Evolutionary conservation across 1,140 invertebrate species (phyloP).

Genomic region (Drepana arcuata): DNA sequence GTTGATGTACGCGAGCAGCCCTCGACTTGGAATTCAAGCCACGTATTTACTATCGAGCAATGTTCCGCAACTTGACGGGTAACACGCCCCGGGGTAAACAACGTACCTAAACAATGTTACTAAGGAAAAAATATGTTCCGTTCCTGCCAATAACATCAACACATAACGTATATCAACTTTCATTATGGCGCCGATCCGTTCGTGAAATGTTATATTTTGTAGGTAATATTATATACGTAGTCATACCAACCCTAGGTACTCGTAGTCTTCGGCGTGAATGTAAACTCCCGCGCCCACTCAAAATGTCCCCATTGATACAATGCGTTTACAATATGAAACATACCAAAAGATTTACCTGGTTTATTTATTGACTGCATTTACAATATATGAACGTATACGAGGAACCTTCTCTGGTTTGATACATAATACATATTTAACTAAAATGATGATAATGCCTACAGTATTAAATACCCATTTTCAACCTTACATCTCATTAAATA

Average conservation of each 20-base stretch:
- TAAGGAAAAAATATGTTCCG: not conserved
- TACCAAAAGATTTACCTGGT: not conserved
- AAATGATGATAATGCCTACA: too few relatives aligned
- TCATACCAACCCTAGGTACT: conserved; percentile 4
- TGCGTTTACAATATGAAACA: not conserved
- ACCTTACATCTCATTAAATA: too few relatives aligned
- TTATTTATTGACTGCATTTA: too few relatives aligned
- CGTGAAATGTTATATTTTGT: too few relatives aligned
- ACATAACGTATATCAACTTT: too few relatives aligned
- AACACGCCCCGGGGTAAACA: conserved; percentile 3
- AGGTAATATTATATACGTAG: too few relatives aligned
- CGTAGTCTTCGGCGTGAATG: conserved; percentile 3
- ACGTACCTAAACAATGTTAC: not conserved
- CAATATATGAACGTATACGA: too few relatives aligned
- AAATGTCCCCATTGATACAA: too few relatives aligned
- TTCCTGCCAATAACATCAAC: not conserved
- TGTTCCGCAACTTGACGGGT: conserved; percentile 9
- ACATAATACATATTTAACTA: too few relatives aligned
- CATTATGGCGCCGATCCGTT: too few relatives aligned
- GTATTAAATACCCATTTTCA: too few relatives aligned
- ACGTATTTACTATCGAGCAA: conserved; percentile 8
- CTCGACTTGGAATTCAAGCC: conserved; percentile 6
- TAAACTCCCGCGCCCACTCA: conserved; percentile 3
- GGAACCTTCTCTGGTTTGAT: too few relatives aligned
- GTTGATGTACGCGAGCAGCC: conserved; percentile 4